Evolutionary conservation across 92 coral and sea anemone genomes (phyloP).

Genomic region (Virgularia gustaviana): DNA sequence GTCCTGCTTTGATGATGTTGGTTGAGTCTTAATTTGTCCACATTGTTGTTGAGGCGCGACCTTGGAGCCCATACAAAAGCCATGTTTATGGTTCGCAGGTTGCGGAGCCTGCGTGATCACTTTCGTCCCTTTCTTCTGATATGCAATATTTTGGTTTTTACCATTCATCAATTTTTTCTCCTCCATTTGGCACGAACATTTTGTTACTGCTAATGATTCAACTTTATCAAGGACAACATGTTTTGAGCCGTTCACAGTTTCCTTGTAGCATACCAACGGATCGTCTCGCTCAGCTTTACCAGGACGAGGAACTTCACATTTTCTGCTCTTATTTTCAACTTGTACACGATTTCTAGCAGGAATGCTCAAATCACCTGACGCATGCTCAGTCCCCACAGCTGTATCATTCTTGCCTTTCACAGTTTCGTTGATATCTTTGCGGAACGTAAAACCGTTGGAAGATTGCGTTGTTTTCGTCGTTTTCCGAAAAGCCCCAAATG

Average conservation of each 20-base stretch:
- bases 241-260: constrained; percentile 11
- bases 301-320: background rate
- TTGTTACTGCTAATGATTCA: constrained; percentile 5
- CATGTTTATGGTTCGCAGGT: too few species aligned
- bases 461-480: background rate
- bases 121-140: too few species aligned
- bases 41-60: too few species aligned
- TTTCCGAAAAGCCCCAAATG: constrained; percentile 23
- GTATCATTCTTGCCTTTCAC: background rate
- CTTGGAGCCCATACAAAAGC: too few species aligned
- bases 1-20: too few species aligned
- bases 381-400: background rate
- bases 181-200: too few species aligned
- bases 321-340: too few species aligned
- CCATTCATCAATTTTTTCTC: too few species aligned
- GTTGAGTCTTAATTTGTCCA: too few species aligned
- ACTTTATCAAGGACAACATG: constrained; percentile 20
- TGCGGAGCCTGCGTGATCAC: too few species aligned
- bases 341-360: too few species aligned
- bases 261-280: constrained; percentile 12
- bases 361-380: background rate
- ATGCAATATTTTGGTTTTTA: too few species aligned
- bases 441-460: background rate
- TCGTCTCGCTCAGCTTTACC: background rate
- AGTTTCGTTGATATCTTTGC: constrained; percentile 5